Percentiles rank a stretch among this genome's conserved stretches.
Evolutionary conservation across 2,797 vertebrate species (phyloP).

Genomic region (Xenopus petersii): DNA sequence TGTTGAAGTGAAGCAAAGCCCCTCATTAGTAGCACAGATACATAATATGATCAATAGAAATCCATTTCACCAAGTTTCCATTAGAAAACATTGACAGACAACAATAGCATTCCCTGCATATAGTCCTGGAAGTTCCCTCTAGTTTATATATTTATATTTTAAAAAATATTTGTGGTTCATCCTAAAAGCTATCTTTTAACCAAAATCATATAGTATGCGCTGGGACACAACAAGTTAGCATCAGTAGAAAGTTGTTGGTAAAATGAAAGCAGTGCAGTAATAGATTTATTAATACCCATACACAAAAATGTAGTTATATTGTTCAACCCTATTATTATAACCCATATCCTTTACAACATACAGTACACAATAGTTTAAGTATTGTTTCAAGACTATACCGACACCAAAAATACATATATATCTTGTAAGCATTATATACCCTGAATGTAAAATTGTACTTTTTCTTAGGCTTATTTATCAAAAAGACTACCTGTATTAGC

Average conservation of each 20-base stretch:
- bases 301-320: constrained; percentile 21
- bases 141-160: constrained; percentile 3
- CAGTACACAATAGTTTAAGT: constrained; percentile 32
- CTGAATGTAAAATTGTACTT: constrained; percentile 49
- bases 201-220: constrained; percentile 28
- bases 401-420: constrained; percentile 50
- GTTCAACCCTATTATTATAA: constrained; percentile 38
- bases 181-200: neutral
- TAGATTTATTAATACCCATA: constrained; percentile 37
- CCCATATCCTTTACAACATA: constrained; percentile 43
- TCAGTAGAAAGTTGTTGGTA: constrained; percentile 37
- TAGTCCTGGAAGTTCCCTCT: neutral
- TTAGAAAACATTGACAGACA: constrained; percentile 27
- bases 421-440: constrained; percentile 51
- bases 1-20: constrained; percentile 30
- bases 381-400: constrained; percentile 41
- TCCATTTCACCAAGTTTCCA: constrained; percentile 8
- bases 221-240: constrained; percentile 3
- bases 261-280: constrained; percentile 25
- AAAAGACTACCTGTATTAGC: constrained; percentile 44
- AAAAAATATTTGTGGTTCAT: neutral
- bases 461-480: constrained; percentile 41
- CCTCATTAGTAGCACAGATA: constrained; percentile 47
- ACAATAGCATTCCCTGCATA: constrained; percentile 18
- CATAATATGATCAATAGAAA: constrained; percentile 37